phyloP scores from a whole-genome alignment of 1,140 invertebrate genomes.

The Zaprionus lachaisei region DNA sequence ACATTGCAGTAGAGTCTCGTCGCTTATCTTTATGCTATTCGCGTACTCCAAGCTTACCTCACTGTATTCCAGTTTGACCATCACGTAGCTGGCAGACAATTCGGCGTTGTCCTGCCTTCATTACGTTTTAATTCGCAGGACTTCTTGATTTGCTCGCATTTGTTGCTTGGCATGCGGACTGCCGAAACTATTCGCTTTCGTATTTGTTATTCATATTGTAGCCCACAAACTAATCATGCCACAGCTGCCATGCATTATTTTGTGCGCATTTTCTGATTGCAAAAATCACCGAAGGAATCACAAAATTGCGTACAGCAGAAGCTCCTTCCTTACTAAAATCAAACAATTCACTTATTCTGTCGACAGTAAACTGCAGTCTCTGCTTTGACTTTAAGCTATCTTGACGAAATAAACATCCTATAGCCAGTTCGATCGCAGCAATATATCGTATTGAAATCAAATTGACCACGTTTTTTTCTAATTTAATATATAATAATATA shows the following conservation, averaged over 20 bases:
- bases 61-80: slow-evolving; percentile 65
- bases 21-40: slow-evolving; percentile 34
- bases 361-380: not conserved
- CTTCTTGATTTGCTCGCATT: slow-evolving; percentile 11
- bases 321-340: not conserved
- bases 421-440: too few relatives aligned
- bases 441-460: too few relatives aligned
- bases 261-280: slow-evolving; percentile 73
- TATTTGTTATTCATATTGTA: slow-evolving; percentile 58
- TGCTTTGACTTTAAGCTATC: not conserved
- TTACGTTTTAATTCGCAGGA: slow-evolving; percentile 69
- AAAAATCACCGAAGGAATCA: slow-evolving; percentile 80
- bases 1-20: not conserved
- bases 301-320: slow-evolving; percentile 34
- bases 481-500: too few relatives aligned
- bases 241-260: slow-evolving; percentile 54
- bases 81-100: slow-evolving; percentile 55
- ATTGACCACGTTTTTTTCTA: not conserved
- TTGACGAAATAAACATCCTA: too few relatives aligned
- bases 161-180: slow-evolving; percentile 38
- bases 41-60: slow-evolving; percentile 49
- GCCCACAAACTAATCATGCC: slow-evolving; percentile 66
- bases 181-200: slow-evolving; percentile 7
- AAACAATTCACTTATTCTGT: not conserved
- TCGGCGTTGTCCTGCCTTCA: slow-evolving; percentile 48